Conservation (phyloP, 2,797 vertebrate genomes). For the Poeciliopsis gracilis region DNA sequence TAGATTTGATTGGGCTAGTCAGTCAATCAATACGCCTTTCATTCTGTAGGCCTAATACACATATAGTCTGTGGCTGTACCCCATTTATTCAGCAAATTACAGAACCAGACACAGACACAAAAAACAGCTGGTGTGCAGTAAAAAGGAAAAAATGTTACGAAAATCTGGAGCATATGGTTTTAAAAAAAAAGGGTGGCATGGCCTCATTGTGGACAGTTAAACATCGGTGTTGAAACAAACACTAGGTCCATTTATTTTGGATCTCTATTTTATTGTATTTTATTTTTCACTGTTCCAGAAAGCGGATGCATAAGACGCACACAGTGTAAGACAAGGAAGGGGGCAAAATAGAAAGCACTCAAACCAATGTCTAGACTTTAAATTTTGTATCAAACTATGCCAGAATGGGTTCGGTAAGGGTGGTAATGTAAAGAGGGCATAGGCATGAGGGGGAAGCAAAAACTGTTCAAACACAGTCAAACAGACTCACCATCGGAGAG, state of each 20-base stretch:
- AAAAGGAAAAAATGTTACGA: constrained; percentile 32
- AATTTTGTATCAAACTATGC: constrained; percentile 36
- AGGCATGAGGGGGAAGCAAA: constrained; percentile 34
- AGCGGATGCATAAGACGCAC: constrained; percentile 49
- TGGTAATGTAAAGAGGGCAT: constrained; percentile 30
- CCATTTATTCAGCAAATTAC: constrained; percentile 65
- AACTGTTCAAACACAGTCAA: constrained; percentile 33
- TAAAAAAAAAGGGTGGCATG: constrained; percentile 37
- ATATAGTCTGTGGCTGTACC: constrained; percentile 39
- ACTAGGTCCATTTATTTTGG: constrained; percentile 8
- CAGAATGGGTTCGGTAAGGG: constrained; percentile 41
- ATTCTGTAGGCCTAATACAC: constrained; percentile 37
- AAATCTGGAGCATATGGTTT: constrained; percentile 53
- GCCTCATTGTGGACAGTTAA: constrained; percentile 47
- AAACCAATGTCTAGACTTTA: constrained; percentile 24
- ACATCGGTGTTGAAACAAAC: constrained; percentile 33
- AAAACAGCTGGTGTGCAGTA: constrained; percentile 72
- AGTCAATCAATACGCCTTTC: constrained; percentile 35
- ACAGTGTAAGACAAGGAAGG: constrained; percentile 30
- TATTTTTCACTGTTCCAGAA: constrained; percentile 39
- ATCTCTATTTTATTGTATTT: not conserved
- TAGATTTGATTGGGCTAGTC: constrained; percentile 19
- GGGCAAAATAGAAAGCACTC: not conserved
- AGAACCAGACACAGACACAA: constrained; percentile 63
- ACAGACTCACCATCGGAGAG: constrained; percentile 40